phyloP scores from a whole-genome alignment of 2,113 vertebrate species.

The Pongo abelii region DNA sequence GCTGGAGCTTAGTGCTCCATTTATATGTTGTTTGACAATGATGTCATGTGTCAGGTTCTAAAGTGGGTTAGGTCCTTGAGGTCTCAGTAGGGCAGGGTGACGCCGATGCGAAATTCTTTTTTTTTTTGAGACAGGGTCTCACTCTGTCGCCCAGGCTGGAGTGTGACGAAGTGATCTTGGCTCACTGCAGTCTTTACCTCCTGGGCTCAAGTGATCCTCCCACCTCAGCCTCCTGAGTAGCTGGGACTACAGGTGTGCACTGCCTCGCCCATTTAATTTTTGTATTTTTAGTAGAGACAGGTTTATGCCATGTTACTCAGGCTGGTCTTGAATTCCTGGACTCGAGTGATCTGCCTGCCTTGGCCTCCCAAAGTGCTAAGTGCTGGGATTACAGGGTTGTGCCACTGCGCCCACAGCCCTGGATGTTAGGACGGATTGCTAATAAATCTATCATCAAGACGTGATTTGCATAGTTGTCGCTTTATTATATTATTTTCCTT shows the following conservation, averaged over 20 bases:
- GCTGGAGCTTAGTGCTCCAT: no score
- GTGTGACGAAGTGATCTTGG: background rate
- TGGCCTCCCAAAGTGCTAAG: background rate
- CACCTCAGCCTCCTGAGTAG: background rate
- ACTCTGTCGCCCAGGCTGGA: background rate
- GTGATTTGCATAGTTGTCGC: background rate
- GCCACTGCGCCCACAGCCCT: accelerated
- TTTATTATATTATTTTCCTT: conserved; percentile 47
- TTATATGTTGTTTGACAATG: background rate
- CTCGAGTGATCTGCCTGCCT: background rate
- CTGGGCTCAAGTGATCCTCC: background rate
- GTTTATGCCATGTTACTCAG: background rate
- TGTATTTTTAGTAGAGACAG: background rate
- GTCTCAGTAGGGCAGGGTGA: background rate
- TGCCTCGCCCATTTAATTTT: background rate
- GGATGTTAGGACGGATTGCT: background rate
- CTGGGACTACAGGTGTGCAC: background rate
- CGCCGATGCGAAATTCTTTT: background rate
- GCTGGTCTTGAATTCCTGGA: background rate
- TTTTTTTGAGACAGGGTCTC: background rate
- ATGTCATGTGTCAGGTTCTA: background rate
- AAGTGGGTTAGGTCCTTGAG: background rate
- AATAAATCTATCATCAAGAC: conserved; percentile 18
- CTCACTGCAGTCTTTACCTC: background rate
- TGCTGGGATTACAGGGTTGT: background rate